A percentile compares a stretch with the other conserved stretches of the same genome.
Conservation (phyloP, 2,113 vertebrate species). For the Hydropotes inermis region DNA sequence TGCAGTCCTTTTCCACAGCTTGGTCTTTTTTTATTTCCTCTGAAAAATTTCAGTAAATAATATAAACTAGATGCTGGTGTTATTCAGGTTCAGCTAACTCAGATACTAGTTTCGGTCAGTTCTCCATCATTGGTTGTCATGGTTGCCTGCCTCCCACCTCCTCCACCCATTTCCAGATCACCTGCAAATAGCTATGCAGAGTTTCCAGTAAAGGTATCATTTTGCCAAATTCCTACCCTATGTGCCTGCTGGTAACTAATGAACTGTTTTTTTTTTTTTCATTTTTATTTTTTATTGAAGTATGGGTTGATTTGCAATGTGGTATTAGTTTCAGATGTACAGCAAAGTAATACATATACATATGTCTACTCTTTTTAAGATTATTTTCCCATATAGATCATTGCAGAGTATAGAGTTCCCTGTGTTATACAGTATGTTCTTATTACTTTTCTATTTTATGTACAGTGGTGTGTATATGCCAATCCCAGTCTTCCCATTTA, state of each 20-base stretch:
- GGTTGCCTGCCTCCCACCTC: background rate
- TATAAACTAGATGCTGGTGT: background rate
- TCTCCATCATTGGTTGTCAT: background rate
- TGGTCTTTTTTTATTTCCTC: background rate
- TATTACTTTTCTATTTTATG: background rate
- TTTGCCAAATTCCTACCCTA: background rate
- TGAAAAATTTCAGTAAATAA: background rate
- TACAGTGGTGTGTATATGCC: background rate
- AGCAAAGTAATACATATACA: background rate
- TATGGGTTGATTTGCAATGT: background rate
- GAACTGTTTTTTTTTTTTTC: background rate
- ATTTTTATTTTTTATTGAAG: background rate
- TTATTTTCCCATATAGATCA: background rate
- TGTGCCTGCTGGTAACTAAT: background rate
- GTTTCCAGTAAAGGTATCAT: background rate
- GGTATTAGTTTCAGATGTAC: background rate
- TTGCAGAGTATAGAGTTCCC: background rate
- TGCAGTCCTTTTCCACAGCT: background rate
- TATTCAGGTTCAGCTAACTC: background rate
- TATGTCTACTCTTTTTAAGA: background rate
- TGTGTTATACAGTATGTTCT: background rate
- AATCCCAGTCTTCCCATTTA: background rate
- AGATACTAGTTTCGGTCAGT: background rate
- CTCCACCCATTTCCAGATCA: background rate
- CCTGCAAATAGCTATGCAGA: background rate